A percentile compares a stretch with the other conserved stretches of the same genome.
phyloP scores from a whole-genome alignment of 1,140 invertebrate genomes.

The Zaprionus inermis region DNA sequence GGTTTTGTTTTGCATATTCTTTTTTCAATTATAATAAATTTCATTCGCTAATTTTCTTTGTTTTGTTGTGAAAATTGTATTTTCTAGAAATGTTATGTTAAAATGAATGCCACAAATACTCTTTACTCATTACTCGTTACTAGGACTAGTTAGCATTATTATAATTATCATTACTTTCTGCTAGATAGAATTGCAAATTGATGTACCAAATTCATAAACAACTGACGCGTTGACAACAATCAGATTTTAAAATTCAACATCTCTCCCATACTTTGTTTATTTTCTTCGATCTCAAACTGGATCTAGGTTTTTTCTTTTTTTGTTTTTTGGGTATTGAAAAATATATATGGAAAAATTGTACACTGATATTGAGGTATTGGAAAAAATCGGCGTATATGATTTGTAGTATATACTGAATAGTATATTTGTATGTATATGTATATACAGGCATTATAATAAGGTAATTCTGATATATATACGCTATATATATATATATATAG shows the following conservation, averaged over 20 bases:
- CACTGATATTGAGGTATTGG: constrained; percentile 83
- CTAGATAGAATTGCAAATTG: constrained; percentile 46
- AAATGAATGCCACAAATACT: constrained; percentile 64
- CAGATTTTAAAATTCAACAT: constrained; percentile 78
- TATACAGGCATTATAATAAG: constrained; percentile 63
- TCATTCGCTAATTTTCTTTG: constrained; percentile 38
- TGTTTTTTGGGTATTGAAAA: constrained; percentile 58
- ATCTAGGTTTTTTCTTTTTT: constrained; percentile 49
- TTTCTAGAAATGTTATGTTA: constrained; percentile 63
- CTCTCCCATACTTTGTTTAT: constrained; percentile 31
- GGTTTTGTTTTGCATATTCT: constrained; percentile 28
- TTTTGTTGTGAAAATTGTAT: constrained; percentile 58
- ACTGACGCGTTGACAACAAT: constrained; percentile 70
- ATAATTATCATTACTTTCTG: constrained; percentile 34
- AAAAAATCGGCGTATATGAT: constrained; percentile 80
- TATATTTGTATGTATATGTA: constrained; percentile 52
- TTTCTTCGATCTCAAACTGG: constrained; percentile 23
- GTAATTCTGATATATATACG: constrained; percentile 22
- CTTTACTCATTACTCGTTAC: constrained; percentile 10
- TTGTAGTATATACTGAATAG: constrained; percentile 44
- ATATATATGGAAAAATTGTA: constrained; percentile 83
- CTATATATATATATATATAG: constrained; percentile 48
- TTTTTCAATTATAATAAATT: constrained; percentile 43
- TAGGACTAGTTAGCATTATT: constrained; percentile 42
- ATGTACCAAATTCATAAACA: constrained; percentile 51